Percentiles rank a stretch among this genome's conserved stretches.
Evolutionary conservation across 2,113 vertebrate species (phyloP).

Genomic region (Oophaga pumilio): DNA sequence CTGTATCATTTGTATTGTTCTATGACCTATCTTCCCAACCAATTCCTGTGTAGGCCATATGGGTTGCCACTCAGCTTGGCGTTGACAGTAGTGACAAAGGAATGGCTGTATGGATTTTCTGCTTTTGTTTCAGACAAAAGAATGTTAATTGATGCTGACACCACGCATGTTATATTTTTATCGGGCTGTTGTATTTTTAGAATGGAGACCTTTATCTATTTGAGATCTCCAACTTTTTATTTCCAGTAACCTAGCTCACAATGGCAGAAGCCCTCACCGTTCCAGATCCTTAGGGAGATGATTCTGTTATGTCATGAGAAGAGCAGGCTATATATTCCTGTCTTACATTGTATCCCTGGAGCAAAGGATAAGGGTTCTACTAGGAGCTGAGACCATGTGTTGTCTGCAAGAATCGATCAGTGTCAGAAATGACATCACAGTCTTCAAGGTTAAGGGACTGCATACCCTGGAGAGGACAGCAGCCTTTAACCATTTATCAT

Average conservation of each 20-base stretch:
- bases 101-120: no score
- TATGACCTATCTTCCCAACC: no score
- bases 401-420: constrained; percentile 39
- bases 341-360: constrained; percentile 29
- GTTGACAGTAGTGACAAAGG: no score
- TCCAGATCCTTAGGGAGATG: neutral
- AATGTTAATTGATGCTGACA: neutral
- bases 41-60: no score
- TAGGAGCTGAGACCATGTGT: constrained; percentile 12
- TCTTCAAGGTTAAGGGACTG: constrained; percentile 38
- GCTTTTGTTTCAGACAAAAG: neutral
- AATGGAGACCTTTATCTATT: neutral
- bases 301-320: constrained; percentile 24
- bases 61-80: no score
- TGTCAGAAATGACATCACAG: constrained; percentile 47
- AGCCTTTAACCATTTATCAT: constrained; percentile 23
- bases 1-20: no score
- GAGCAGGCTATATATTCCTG: constrained; percentile 31
- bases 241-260: neutral
- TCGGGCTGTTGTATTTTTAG: neutral
- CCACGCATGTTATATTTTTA: neutral
- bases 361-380: constrained; percentile 20
- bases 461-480: neutral
- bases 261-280: neutral
- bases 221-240: neutral